Base-by-base conservation (phyloP, 2,797 vertebrate genomes). In the Gadopsis marmoratus region DNA sequence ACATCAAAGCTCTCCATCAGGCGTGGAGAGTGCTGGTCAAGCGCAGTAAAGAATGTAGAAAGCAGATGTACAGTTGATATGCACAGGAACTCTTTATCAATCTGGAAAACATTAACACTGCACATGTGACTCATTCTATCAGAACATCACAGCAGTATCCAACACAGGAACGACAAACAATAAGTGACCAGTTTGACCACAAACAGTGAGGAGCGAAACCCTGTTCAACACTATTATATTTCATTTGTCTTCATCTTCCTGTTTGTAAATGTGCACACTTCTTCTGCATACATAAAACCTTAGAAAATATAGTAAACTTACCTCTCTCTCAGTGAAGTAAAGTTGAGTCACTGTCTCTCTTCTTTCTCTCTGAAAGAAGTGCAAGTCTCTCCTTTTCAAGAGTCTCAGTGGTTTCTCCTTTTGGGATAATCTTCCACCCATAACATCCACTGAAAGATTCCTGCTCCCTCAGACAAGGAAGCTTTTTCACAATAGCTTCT, bases 391-490 rank as follows among this genome's bases (percentile, higher is more conserved):
- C 33, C 33, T 33, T 33, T 33, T 33, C 33, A 33, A 33, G 31
- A 33, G 3, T 33, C 31, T 33, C 31, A 33, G 31, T 33, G 31
- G 31, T 33, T 33, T 33, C 31, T 33, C 31, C 5, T 33, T 33
- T 33, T 33, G 31, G 31, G 31, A 58, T 84, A 1, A 76, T 74
- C 78, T 82, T 87, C 89, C 73, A 88, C 0, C 63, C 51, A 6
- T 81, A 83, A 68, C 77, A 86, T 33, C 86, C 79, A 75, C 74
- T 84, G 60, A 82, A 84, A 8, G 86, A 86, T 7, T 81, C 81
- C 16, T 75, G 60, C 31, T 86, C 75, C 41, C 33, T 73, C 29
- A 87, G 31, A 41, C 72, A 82, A n/a, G 78, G 65, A 37, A 79
- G 72, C 26, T 69, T 83, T 76, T 86, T 75, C 13, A 84, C 51